phyloP scores from a whole-genome alignment of 2,797 vertebrate genomes.

The Neomorphus geoffroyi region DNA sequence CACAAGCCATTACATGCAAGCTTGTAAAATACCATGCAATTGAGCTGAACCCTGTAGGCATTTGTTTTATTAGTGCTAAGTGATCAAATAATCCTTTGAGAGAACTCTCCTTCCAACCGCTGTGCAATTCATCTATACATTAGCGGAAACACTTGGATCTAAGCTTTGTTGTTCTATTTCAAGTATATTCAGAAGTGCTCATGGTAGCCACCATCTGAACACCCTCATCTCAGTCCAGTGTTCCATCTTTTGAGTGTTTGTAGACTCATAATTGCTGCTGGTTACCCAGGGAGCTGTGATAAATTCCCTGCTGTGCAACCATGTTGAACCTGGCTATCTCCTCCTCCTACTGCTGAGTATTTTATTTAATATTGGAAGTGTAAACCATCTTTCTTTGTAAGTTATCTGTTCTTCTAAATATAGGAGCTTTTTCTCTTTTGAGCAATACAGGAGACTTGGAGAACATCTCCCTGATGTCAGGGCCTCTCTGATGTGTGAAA shows the following conservation, averaged over 20 bases:
- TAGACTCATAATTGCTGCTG: neutral
- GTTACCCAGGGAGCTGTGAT: neutral
- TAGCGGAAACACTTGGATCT: neutral
- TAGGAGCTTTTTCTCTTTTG: neutral
- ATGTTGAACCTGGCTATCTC: neutral
- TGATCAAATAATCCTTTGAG: constrained; percentile 40
- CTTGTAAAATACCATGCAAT: constrained; percentile 20
- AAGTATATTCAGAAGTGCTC: neutral
- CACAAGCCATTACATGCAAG: neutral
- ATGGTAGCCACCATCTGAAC: neutral
- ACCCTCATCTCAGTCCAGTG: neutral
- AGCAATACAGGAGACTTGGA: neutral
- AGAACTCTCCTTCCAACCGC: neutral
- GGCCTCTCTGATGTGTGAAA: neutral
- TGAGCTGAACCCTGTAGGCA: constrained; percentile 31
- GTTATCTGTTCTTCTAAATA: neutral
- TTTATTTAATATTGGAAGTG: neutral
- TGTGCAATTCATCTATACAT: neutral
- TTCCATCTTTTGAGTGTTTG: neutral
- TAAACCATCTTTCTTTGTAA: neutral
- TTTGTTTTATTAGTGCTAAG: constrained; percentile 19
- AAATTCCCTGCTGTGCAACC: neutral
- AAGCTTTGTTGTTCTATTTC: neutral
- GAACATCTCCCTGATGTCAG: neutral
- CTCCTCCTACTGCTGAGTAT: neutral